These are phyloP conservation scores for Oncorhynchus kisutch DNA, from an alignment of 2,113 vertebrate species.

Conservation along the genomic window DNA sequence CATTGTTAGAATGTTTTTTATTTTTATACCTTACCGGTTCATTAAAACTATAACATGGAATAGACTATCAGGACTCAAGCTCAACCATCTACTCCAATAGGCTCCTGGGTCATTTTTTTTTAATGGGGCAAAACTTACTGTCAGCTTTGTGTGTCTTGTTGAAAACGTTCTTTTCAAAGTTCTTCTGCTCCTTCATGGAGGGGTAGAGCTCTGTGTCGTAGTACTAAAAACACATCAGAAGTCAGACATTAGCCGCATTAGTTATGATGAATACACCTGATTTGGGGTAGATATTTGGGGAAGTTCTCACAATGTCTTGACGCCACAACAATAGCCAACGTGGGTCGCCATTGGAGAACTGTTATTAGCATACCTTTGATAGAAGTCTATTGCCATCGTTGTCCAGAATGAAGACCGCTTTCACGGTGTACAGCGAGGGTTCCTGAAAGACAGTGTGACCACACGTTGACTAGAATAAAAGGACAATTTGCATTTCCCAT, in stretches of 20 bases:
- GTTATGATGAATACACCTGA: too few species aligned
- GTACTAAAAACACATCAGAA: constrained; percentile 70
- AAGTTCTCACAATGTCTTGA: too few species aligned
- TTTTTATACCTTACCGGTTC: background rate
- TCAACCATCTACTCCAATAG: too few species aligned
- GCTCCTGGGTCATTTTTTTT: constrained; percentile 33
- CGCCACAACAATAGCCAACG: too few species aligned
- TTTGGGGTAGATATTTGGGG: too few species aligned
- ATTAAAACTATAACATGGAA: too few species aligned
- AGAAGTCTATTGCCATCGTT: constrained; percentile 84
- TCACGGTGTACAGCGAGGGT: constrained; percentile 87
- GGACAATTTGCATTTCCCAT: too few species aligned
- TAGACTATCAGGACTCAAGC: too few species aligned
- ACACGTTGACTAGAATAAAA: constrained; percentile 7
- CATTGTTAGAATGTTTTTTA: too few species aligned
- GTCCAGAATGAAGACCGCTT: constrained; percentile 89
- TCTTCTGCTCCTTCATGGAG: constrained; percentile 80
- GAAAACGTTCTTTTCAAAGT: constrained; percentile 83
- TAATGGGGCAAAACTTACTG: constrained; percentile 57
- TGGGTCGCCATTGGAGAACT: too few species aligned
- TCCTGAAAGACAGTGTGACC: constrained; percentile 71
- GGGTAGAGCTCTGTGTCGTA: constrained; percentile 79
- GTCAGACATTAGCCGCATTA: background rate
- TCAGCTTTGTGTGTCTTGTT: constrained; percentile 82
- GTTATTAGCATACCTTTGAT: constrained; percentile 78